Percentiles rank a stretch among this genome's conserved stretches.
phyloP scores from a whole-genome alignment of 2,888 invertebrate species.

The Apotomis capreana region DNA sequence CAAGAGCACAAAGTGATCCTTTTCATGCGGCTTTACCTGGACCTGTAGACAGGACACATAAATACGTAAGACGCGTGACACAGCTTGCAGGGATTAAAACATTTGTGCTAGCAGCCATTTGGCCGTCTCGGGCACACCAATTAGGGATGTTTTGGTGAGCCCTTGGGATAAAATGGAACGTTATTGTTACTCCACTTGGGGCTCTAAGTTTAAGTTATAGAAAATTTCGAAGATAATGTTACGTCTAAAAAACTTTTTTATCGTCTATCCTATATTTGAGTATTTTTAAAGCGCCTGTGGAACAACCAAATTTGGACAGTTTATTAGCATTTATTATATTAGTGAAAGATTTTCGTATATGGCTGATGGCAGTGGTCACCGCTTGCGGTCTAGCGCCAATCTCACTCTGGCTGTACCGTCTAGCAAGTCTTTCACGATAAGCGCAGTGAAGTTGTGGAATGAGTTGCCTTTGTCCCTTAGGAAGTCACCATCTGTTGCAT shows the following conservation, averaged over 20 bases:
- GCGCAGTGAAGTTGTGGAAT: no score
- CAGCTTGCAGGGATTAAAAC: constrained; percentile 30
- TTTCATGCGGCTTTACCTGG: not conserved
- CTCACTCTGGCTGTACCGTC: no score
- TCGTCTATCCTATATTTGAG: not conserved
- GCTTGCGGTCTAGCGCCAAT: no score
- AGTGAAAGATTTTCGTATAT: no score
- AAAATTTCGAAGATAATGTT: not conserved
- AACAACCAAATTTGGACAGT: no score
- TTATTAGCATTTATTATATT: no score
- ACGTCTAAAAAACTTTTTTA: not conserved
- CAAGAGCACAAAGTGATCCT: not conserved
- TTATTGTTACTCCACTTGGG: constrained; percentile 15
- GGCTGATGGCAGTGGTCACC: no score
- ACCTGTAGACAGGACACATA: constrained; percentile 4
- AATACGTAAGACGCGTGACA: constrained; percentile 7
- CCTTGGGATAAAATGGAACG: constrained; percentile 27
- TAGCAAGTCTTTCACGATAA: no score
- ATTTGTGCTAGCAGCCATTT: constrained; percentile 23
- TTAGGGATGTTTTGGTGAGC: constrained; percentile 37
- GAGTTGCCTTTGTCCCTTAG: no score
- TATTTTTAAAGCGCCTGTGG: not conserved
- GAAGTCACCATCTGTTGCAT: no score
- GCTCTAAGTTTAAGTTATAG: not conserved
- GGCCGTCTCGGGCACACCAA: constrained; percentile 23